Evolutionary conservation across 2,888 invertebrate genomes (phyloP).

Genomic region (Drosophila putrida): DNA sequence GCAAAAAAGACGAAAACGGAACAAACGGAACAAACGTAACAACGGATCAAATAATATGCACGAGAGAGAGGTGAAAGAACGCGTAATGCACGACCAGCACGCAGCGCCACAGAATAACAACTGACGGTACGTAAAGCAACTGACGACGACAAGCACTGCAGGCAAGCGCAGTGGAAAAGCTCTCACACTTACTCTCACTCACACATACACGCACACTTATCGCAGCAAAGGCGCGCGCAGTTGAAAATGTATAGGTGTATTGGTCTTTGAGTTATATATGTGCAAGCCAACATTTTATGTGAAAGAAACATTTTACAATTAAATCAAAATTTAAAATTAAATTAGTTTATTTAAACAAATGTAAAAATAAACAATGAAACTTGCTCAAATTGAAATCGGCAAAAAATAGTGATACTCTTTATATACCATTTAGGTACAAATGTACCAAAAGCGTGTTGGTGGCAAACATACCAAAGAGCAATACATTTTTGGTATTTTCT

Average conservation of each 20-base stretch:
- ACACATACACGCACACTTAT: constrained; percentile 6
- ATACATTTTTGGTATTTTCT: neutral
- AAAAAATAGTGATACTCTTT: too few relatives aligned
- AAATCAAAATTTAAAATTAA: too few relatives aligned
- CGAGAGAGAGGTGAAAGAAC: constrained; percentile 27
- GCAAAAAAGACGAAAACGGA: constrained; percentile 15
- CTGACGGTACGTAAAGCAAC: constrained; percentile 50
- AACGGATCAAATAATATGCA: constrained; percentile 29
- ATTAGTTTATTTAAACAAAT: too few relatives aligned
- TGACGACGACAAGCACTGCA: constrained; percentile 57
- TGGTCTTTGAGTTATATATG: too few relatives aligned
- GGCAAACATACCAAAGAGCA: constrained; percentile 2
- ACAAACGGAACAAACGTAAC: constrained; percentile 38
- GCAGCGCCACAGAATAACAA: constrained; percentile 65
- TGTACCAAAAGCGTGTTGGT: neutral
- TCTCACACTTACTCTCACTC: constrained; percentile 11
- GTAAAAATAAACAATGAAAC: too few relatives aligned
- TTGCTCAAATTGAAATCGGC: too few relatives aligned
- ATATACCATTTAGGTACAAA: too few relatives aligned
- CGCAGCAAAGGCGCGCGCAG: constrained; percentile 30
- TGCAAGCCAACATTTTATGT: too few relatives aligned
- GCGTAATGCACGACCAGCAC: constrained; percentile 65
- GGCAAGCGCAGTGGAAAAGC: constrained; percentile 62
- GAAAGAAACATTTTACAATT: too few relatives aligned
- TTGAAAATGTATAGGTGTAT: too few relatives aligned